Evolutionary conservation across 2,113 vertebrate genomes (phyloP), one percentile per base, ranked within the genome.

Genomic region (Sceloporus tristichus): DNA sequence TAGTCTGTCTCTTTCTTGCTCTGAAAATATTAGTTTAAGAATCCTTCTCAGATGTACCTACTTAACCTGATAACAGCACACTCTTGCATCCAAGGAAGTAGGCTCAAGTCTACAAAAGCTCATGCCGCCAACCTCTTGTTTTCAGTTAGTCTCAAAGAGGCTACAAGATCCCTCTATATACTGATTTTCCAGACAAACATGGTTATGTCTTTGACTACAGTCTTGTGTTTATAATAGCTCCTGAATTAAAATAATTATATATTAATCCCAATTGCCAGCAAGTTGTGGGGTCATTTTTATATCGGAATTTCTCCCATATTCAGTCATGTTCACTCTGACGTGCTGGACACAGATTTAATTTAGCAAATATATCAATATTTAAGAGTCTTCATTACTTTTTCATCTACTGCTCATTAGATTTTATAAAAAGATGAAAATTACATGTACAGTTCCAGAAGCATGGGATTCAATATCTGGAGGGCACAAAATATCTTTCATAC

Each of bases 391-490:
- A 85, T 89, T 85, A 81, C 56, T 81, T 89, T 75, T 89, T 89
- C 68, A 85, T 85, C 13, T 75, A 54, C 85, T 81, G 84, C 82
- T 89, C 83, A 85, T 85, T 89, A 89, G 66, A 73, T 70, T 66
- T 80, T 85, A 85, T 89, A 89, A 85, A 48, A 62, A 89, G 42
- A 89, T 23, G 68, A 89, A 85, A 89, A 80, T 85, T 80, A 77
- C 66, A 89, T 74, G 54, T 62, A 40, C 54, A 74, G 29, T 34
- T 81, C 59, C 48, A 79, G 68, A 85, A 89, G 54, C 83, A 40
- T 54, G 62, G 62, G 62, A 56, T 85, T 80, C 70, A 89, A 59
- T 89, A 85, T 85, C 82, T 75, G 54, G 88, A 80, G 54, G 76
- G 54, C 34, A 80, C n/a, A 80, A 79, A 59, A 85, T 80, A 16